Conservation (phyloP, 2,797 vertebrate species). For the Sorex maritimensis region DNA sequence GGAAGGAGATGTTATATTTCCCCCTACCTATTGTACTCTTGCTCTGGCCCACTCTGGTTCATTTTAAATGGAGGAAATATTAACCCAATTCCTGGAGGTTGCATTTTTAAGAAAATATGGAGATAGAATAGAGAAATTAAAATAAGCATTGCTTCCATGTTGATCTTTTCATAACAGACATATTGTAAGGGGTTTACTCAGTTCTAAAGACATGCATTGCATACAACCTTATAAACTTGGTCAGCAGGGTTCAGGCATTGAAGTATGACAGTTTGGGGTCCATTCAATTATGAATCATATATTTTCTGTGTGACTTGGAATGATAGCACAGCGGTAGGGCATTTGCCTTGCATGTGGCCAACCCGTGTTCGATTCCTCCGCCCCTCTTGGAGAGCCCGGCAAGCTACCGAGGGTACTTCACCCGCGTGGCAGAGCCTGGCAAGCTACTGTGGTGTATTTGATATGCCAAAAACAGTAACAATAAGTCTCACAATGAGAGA, state of each 20-base stretch:
- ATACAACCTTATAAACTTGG: not conserved
- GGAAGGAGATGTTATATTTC: not conserved
- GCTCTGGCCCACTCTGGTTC: not conserved
- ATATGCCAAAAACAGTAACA: too few relatives aligned
- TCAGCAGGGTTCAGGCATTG: not conserved
- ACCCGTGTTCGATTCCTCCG: too few relatives aligned
- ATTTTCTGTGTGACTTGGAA: not conserved
- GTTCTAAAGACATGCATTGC: not conserved
- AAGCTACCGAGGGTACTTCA: too few relatives aligned
- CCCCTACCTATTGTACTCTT: too few relatives aligned
- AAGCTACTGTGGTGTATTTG: too few relatives aligned
- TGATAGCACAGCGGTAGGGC: too few relatives aligned
- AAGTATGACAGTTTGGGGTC: not conserved
- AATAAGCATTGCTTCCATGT: not conserved
- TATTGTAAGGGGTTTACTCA: not conserved
- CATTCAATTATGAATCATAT: not conserved
- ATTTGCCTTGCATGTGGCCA: too few relatives aligned
- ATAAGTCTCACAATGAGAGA: too few relatives aligned
- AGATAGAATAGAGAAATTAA: not conserved
- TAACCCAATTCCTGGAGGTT: not conserved
- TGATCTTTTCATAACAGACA: not conserved
- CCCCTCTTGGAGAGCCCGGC: too few relatives aligned
- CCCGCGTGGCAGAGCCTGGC: too few relatives aligned
- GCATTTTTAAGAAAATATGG: slow-evolving; percentile 35
- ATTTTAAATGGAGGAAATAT: not conserved